Conservation (phyloP, 1,140 invertebrate genomes). For the Drosophila subobscura region DNA sequence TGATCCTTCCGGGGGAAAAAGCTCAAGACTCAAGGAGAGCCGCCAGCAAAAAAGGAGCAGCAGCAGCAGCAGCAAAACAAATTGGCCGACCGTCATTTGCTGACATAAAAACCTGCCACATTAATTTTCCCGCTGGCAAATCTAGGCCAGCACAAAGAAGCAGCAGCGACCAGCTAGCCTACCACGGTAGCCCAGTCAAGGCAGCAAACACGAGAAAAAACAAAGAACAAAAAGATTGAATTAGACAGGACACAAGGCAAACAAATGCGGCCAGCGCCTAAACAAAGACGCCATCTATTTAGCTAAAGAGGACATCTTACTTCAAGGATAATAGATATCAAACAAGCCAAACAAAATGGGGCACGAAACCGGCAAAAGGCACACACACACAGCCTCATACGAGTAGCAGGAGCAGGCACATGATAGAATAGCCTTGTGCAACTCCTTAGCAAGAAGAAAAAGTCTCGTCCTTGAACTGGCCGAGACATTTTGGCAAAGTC, state of each 20-base stretch:
- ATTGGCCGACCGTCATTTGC: conserved; percentile 57
- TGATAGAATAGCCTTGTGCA: conserved; percentile 22
- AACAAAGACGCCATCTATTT: conserved; percentile 55
- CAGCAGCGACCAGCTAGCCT: background rate
- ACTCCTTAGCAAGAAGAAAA: conserved; percentile 1
- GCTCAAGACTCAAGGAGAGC: conserved; percentile 10
- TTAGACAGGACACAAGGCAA: conserved; percentile 63
- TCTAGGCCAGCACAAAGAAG: conserved; percentile 59
- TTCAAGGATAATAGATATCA: conserved; percentile 72
- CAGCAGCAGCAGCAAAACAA: conserved; percentile 34
- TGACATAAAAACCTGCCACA: conserved; percentile 63
- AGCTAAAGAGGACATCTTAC: conserved; percentile 58
- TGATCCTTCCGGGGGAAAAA: conserved; percentile 28
- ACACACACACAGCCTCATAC: conserved; percentile 8
- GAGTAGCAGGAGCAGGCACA: background rate
- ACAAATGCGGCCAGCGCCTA: conserved; percentile 38
- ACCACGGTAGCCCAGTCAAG: background rate
- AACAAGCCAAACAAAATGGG: conserved; percentile 65
- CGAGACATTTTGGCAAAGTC: no score
- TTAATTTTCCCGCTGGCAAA: conserved; percentile 58
- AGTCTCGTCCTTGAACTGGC: conserved; percentile 26
- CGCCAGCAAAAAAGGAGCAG: no score
- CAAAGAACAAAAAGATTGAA: conserved; percentile 51
- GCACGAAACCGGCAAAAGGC: conserved; percentile 18
- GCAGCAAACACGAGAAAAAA: background rate